Conservation (phyloP, 53 echinoderm and acorn worm species). For the Actinopyga echinites region DNA sequence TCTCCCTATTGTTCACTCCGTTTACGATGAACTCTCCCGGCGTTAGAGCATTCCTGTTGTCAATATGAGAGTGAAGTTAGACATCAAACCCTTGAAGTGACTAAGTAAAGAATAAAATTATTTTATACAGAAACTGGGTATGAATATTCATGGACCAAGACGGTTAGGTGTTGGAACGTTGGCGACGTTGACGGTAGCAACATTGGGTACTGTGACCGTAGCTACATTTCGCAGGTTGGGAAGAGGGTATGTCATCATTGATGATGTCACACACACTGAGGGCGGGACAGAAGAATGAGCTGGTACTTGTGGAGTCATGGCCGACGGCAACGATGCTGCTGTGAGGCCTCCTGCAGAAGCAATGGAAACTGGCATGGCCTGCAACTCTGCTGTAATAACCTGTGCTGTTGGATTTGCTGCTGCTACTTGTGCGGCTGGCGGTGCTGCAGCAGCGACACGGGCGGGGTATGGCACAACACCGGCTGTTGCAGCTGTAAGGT, state of each 20-base stretch:
- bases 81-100: too few relatives aligned
- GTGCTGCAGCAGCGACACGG: conserved; percentile 49
- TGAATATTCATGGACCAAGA: conserved; percentile 7
- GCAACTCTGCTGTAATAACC: conserved; percentile 59
- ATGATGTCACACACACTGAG: conserved; percentile 76
- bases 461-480: conserved; percentile 64
- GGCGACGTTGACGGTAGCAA: conserved; percentile 23
- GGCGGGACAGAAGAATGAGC: conserved; percentile 62
- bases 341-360: conserved; percentile 61
- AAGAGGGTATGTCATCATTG: conserved; percentile 89
- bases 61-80: too few relatives aligned
- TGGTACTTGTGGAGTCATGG: conserved; percentile 63
- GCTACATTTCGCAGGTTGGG: conserved; percentile 60
- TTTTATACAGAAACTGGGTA: background rate
- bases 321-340: conserved; percentile 70
- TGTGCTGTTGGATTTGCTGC: conserved; percentile 60
- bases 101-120: too few relatives aligned
- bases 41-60: too few relatives aligned
- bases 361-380: conserved; percentile 64
- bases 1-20: too few relatives aligned
- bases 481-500: conserved; percentile 67
- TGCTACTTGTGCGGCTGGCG: conserved; percentile 58
- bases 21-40: too few relatives aligned
- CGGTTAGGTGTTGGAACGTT: conserved; percentile 37
- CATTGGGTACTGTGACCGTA: conserved; percentile 31